Conservation (phyloP, 2,797 vertebrate genomes). For the Syngnathus rostellatus region DNA sequence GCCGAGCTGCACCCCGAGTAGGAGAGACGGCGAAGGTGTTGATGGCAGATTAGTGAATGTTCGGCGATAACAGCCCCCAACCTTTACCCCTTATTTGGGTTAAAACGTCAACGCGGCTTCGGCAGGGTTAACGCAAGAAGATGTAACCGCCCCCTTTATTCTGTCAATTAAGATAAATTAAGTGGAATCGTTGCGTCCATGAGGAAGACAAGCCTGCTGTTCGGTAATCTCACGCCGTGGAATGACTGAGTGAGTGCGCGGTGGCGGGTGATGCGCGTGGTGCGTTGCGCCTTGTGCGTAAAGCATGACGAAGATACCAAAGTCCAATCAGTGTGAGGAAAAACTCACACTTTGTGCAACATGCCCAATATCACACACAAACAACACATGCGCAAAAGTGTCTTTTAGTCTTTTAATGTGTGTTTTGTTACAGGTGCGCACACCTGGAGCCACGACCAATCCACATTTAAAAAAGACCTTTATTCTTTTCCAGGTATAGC, state of each 20-base stretch:
- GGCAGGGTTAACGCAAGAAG: neutral
- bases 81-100: neutral
- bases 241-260: constrained; percentile 18
- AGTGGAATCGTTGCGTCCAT: neutral
- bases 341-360: constrained; percentile 30
- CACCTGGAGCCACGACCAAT: no score
- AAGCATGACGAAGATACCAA: constrained; percentile 45
- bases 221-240: constrained; percentile 7
- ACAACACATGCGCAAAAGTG: no score
- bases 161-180: neutral
- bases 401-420: neutral
- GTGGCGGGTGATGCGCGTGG: constrained; percentile 35
- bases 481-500: neutral
- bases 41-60: constrained; percentile 35
- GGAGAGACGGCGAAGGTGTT: constrained; percentile 16
- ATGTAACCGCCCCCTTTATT: neutral
- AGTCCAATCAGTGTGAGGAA: constrained; percentile 43
- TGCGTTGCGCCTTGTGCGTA: constrained; percentile 26
- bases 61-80: neutral
- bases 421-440: no score
- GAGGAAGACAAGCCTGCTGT: neutral
- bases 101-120: neutral
- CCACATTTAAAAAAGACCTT: no score
- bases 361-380: neutral
- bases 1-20: constrained; percentile 36